Percentiles rank a stretch among this genome's conserved stretches.
Conservation (phyloP, 2,113 vertebrate species). For the Erpornis zantholeuca region DNA sequence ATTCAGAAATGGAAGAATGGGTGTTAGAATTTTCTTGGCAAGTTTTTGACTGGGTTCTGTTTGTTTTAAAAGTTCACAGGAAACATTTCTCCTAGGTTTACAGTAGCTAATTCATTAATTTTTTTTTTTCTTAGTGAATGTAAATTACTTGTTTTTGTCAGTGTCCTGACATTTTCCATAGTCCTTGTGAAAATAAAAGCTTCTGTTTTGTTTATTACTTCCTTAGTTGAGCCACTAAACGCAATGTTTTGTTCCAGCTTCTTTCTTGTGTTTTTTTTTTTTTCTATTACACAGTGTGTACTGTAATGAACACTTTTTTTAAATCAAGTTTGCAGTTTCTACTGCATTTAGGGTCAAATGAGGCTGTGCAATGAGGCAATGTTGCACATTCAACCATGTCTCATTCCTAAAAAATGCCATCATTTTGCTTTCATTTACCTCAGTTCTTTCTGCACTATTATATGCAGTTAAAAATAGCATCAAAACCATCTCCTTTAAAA, state of each 20-base stretch:
- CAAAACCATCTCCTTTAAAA: not conserved
- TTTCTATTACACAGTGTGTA: not conserved
- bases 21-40: not conserved
- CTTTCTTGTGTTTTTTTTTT: not conserved
- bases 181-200: not conserved
- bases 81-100: not conserved
- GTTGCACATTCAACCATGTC: not conserved
- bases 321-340: not conserved
- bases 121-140: not conserved
- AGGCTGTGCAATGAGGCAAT: not conserved
- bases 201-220: not conserved
- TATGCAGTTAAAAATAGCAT: not conserved
- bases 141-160: not conserved
- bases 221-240: not conserved
- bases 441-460: not conserved
- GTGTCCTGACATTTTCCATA: not conserved
- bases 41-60: not conserved
- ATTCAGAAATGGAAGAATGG: not conserved
- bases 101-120: not conserved
- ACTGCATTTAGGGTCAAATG: not conserved
- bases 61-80: not conserved
- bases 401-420: not conserved
- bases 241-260: not conserved
- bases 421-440: not conserved
- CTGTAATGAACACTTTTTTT: not conserved